phyloP scores from a whole-genome alignment of 2,113 vertebrate genomes.

The Psammodynastes pulverulentus region DNA sequence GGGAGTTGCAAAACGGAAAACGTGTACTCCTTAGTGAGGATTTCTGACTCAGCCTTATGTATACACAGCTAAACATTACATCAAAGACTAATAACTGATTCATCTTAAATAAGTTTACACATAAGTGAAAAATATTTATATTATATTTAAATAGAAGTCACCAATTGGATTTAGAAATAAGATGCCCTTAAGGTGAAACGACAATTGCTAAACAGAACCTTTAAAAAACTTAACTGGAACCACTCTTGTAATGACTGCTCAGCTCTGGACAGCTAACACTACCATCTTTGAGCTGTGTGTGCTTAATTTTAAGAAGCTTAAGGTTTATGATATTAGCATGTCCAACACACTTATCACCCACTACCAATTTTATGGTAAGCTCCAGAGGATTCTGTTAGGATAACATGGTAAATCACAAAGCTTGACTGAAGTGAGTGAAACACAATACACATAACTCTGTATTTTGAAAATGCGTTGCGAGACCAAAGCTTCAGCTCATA shows the following conservation, averaged over 20 bases:
- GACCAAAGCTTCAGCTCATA: neutral
- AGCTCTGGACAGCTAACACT: neutral
- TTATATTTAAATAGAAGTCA: neutral
- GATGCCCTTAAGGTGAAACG: too few relatives aligned
- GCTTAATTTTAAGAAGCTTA: neutral
- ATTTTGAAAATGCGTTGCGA: neutral
- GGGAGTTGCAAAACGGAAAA: neutral
- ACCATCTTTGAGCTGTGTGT: neutral
- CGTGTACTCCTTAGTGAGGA: neutral
- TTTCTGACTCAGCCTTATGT: neutral
- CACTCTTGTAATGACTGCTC: neutral
- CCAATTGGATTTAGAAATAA: neutral
- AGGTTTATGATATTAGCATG: neutral
- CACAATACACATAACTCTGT: neutral
- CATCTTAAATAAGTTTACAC: neutral
- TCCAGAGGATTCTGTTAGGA: neutral
- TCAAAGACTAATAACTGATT: neutral
- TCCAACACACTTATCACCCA: neutral
- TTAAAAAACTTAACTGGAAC: neutral
- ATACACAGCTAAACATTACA: neutral
- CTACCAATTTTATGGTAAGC: neutral
- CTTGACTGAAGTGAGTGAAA: neutral
- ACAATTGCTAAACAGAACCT: neutral
- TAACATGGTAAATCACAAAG: neutral
- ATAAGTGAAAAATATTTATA: neutral